Evolutionary conservation across 2,113 vertebrate genomes (phyloP), one percentile per base, ranked within the genome.

Genomic region (Lepus timidus): DNA sequence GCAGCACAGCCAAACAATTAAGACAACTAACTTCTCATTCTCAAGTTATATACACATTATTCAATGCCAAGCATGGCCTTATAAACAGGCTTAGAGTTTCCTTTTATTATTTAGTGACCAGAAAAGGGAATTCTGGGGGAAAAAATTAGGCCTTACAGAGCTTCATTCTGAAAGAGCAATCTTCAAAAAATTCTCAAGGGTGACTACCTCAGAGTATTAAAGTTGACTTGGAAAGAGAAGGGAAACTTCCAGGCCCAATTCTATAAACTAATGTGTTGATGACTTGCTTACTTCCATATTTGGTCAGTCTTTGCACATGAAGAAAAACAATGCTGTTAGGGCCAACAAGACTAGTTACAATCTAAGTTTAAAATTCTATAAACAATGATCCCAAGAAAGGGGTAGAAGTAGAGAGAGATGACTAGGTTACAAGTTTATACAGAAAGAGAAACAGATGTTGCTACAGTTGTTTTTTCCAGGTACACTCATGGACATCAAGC

Each of bases 241-340:
- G 92, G 89, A 93, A 95, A 95, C 0, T 73, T 75, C 12, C 31
- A n/a, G 0, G 84, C 88, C 96, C 97, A 97, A 96, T 79, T 96
- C 95, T 97, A 88, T 52, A 89, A 95, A 85, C 82, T 96, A 96
- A 92, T 90, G 80, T 97, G 87, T 87, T 98, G 90, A 82, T 97
- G 71, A 75, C 93, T 96, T 94, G 93, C 87, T 97, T 75, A 96
- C 12, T 89, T 91, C 25, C 55, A 58, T 95, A 94, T 96, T 96
- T 97, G 95, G 95, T 95, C 92, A 95, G 87, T 93, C 94, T 98
- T 96, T 90, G 29, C 25, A 92, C 0, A 76, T 55, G 55, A 96
- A 96, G 75, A 36, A 49, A 92, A 95, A 94, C 62, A 82, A 79
- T 25, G 14, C 31, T 92, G 49, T 87, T 82, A 89, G 71, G 39